Evolutionary conservation across 2,113 vertebrate genomes (phyloP), one percentile per base, ranked within the genome.

Genomic region (Prunella himalayana): DNA sequence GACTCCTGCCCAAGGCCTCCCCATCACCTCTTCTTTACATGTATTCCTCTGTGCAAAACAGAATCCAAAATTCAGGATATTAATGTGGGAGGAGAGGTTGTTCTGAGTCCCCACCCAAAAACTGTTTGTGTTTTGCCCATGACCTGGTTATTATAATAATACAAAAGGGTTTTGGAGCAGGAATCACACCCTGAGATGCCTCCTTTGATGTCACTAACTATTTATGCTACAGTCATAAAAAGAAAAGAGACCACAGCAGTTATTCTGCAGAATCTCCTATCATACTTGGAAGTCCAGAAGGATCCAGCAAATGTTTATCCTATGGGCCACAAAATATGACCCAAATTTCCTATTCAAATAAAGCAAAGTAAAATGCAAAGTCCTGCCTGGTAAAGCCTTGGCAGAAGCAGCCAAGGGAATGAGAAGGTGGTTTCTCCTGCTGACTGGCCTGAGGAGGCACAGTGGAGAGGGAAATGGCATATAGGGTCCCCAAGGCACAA

Each of bases 401-500:
- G 50, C 44, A 72, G 71, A 65, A 41, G 42, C 22, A 73, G 60
- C 25, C 44, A 15, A 65, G 31, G 15, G 14, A 57, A 15, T 51
- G 19, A 72, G 76, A 77, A 83, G 37, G 64, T 59, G 28, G 3
- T 17, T 86, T 63, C 44, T 65, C 44, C 27, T 64, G 27, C 30
- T 4, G 3, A 19, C 19, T 73, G 50, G 37, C 66, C 44, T 33
- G 73, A 77, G 47, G 15, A 83, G 31, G 10, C 22, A 73, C 0
- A 3, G 31, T 7, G 2, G 59, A 42, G 21, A 72, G 21, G 8
- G 30, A 92, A 70, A 66, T 1, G 2, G 15, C 30, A 35, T 16
- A 6, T 3, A 5, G 50, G 6, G 17, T 41, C 10, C 22, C 24
- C 2, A 0, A 4, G 39, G 64, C 27, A 64, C 27, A 60, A n/a